These are phyloP conservation scores for Urocynchramus pylzowi DNA, from an alignment of 2,113 vertebrate genomes.

Conservation along the genomic window DNA sequence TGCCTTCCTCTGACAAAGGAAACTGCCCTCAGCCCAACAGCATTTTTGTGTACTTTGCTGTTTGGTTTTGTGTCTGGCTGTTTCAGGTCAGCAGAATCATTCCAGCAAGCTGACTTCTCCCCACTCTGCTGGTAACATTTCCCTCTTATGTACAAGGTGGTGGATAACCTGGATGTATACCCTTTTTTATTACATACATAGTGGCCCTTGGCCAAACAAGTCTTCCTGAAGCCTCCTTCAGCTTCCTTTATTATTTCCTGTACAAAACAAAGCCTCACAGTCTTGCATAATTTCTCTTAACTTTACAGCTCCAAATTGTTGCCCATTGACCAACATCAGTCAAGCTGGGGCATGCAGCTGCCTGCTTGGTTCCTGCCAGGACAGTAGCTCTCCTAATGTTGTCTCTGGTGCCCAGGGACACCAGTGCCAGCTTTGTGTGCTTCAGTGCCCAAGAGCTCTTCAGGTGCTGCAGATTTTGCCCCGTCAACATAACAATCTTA, in stretches of 20 bases:
- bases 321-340: slow-evolving; percentile 1
- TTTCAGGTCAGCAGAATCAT: slow-evolving; percentile 18
- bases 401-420: not conserved
- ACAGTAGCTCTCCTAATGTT: not conserved
- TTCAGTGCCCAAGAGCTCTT: not conserved
- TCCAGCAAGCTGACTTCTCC: not conserved
- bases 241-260: not conserved
- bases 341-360: not conserved
- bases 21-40: not conserved
- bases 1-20: not conserved
- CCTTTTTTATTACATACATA: not conserved
- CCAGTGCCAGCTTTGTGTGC: not conserved
- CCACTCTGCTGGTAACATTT: not conserved
- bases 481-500: not conserved
- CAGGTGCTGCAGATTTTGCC: not conserved
- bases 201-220: not conserved
- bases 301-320: not conserved
- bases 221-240: not conserved
- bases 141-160: not conserved
- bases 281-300: slow-evolving; percentile 16
- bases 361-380: not conserved
- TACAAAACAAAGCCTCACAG: not conserved
- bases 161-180: not conserved
- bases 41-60: not conserved
- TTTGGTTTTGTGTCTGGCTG: not conserved